Percentiles rank a stretch among this genome's conserved stretches.
Conservation (phyloP, 2,888 invertebrate genomes). For the Drosophila mimica region DNA sequence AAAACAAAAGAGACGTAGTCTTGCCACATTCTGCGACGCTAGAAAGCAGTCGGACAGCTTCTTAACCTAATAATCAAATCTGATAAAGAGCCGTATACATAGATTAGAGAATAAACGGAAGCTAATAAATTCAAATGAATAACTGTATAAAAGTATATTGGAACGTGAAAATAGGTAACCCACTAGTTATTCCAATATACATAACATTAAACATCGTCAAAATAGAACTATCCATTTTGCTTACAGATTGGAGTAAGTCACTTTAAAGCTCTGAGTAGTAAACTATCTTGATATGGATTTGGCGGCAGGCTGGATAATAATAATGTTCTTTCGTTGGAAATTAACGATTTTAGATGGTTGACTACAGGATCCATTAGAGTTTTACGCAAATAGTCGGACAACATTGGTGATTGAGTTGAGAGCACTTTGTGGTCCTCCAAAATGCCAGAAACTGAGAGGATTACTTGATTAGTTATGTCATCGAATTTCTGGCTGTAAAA, state of each 20-base stretch:
- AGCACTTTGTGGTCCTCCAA: background rate
- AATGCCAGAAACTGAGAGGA: background rate
- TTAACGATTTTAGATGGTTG: background rate
- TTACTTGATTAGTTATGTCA: background rate
- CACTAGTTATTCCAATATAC: background rate
- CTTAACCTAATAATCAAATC: slow-evolving; percentile 21
- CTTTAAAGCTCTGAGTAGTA: background rate
- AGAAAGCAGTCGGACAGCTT: slow-evolving; percentile 6
- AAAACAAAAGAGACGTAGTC: slow-evolving; percentile 33
- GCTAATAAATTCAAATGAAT: slow-evolving; percentile 1
- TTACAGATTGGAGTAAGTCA: background rate
- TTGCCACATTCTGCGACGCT: slow-evolving; percentile 4
- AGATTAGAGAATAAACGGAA: background rate
- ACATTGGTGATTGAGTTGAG: background rate
- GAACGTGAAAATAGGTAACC: background rate
- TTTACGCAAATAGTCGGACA: background rate
- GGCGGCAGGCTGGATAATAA: background rate
- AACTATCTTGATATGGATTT: background rate
- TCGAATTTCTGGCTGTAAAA: background rate
- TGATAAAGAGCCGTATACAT: background rate
- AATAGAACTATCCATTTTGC: background rate
- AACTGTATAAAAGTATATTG: background rate
- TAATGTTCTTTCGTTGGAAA: background rate
- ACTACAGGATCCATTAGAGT: background rate
- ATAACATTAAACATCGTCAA: background rate